phyloP scores from a whole-genome alignment of 2,888 invertebrate species.

The Rutpela maculata region DNA sequence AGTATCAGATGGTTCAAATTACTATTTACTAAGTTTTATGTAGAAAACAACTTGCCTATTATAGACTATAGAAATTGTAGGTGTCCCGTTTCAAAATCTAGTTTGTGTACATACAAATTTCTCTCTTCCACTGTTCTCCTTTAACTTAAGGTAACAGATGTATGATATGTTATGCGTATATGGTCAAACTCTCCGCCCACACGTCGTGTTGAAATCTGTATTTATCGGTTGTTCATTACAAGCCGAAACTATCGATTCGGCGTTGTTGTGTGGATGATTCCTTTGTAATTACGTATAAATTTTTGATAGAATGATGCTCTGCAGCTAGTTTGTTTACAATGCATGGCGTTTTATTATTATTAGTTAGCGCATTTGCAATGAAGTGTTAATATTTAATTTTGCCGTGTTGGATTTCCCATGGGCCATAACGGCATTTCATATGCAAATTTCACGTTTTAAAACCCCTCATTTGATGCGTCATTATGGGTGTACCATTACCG shows the following conservation, averaged over 20 bases:
- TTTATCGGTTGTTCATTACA: conserved; percentile 13
- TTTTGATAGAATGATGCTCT: conserved; percentile 47
- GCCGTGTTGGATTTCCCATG: conserved; percentile 63
- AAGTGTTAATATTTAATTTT: conserved; percentile 69
- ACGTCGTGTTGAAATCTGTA: conserved; percentile 8
- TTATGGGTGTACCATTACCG: conserved; percentile 32
- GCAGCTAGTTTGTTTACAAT: conserved; percentile 46
- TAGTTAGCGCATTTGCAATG: conserved; percentile 66
- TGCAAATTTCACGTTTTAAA: conserved; percentile 65
- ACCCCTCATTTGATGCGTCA: conserved; percentile 38
- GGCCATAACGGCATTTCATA: conserved; percentile 63
- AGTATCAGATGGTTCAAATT: background rate
- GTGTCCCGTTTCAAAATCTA: background rate
- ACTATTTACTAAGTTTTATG: background rate
- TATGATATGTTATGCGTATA: background rate
- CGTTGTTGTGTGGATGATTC: background rate
- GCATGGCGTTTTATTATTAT: conserved; percentile 54
- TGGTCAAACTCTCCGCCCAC: background rate
- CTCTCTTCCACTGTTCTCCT: background rate
- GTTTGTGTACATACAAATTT: background rate
- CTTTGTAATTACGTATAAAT: conserved; percentile 39
- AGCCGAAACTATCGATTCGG: conserved; percentile 25
- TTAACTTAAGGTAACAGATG: background rate
- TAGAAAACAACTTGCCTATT: background rate
- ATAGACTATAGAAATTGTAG: background rate